Conservation (phyloP, 1,140 invertebrate genomes). For the Diprion similis region DNA sequence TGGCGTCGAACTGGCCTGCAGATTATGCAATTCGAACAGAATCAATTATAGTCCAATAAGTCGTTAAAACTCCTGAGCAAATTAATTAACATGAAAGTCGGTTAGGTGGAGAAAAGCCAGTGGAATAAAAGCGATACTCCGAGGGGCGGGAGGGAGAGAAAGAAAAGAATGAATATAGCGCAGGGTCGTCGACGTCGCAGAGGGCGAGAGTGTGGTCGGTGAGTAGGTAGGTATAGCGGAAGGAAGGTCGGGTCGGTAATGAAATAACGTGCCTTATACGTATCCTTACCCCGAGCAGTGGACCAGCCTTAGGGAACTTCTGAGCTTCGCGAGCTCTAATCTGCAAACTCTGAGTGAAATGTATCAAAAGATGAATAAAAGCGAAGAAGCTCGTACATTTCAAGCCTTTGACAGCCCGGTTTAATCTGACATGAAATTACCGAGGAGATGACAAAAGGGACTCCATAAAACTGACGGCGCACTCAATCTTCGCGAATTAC, state of each 20-base stretch:
- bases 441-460: too few relatives aligned
- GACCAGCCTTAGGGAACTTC: background rate
- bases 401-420: too few relatives aligned
- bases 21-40: conserved; percentile 51
- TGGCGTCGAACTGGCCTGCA: background rate
- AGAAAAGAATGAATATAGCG: background rate
- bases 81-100: conserved; percentile 55
- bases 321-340: background rate
- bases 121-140: background rate
- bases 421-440: too few relatives aligned
- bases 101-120: conserved; percentile 22
- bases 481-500: too few relatives aligned
- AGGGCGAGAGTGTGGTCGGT: conserved; percentile 12
- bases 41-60: conserved; percentile 58
- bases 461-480: too few relatives aligned
- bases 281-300: background rate
- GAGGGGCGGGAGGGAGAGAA: background rate
- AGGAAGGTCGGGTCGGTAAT: conserved; percentile 41
- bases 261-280: conserved; percentile 41
- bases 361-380: background rate
- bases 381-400: too few relatives aligned
- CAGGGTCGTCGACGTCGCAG: conserved; percentile 8
- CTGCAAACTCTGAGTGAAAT: conserved; percentile 4
- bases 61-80: conserved; percentile 53
- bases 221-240: conserved; percentile 25